Base-by-base conservation (phyloP, 2,113 vertebrate genomes). In the Syngnathoides biaculeatus region DNA sequence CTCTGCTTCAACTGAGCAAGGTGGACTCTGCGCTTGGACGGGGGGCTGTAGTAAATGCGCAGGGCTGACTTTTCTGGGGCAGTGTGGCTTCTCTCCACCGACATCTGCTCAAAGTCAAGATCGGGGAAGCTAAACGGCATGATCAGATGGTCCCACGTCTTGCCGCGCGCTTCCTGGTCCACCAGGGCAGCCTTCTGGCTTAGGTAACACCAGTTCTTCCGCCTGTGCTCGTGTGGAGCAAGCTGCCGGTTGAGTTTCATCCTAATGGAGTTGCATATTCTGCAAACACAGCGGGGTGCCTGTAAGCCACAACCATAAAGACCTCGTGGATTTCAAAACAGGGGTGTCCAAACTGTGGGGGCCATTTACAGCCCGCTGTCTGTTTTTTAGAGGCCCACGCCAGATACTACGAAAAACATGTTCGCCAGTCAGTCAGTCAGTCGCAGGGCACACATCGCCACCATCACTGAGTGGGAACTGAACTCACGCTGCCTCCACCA, bases 41-140 rank as follows among this genome's bases (percentile, higher is more conserved):
- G 96, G 0, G 97, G 97, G 82, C 96, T 98, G 81, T 94, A 98
- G 87, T 99, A 99, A 83, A 99, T 96, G 1, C 97, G 93, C 68
- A 95, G 92, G 56, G 90, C 87, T 0, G 96, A 95, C 85, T 89
- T 95, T 80, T 98, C 97, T 0, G 97, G 96, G 0, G 96, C 95
- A 0, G 97, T 99, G 88, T 98, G 93, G 92, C 96, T 97, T 72
- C 94, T 94, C 63, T 93, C 92, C 79, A 92, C 86, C 52, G 88
- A 90, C 69, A 91, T 92, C 80, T 92, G 91, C 4, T 90, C 75
- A 3, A 92, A 84, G 47, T 95, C 90, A 0, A 93, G 89, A 59
- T 88, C 83, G 0, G 92, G 90, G 78, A 95, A 86, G 77, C 89
- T 85, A 8, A 83, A 89, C 62, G 92, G 84, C 85, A 70, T 91